These are phyloP conservation scores for Pachyuromys duprasi DNA, from an alignment of 2,797 vertebrate species.

Conservation along the genomic window DNA sequence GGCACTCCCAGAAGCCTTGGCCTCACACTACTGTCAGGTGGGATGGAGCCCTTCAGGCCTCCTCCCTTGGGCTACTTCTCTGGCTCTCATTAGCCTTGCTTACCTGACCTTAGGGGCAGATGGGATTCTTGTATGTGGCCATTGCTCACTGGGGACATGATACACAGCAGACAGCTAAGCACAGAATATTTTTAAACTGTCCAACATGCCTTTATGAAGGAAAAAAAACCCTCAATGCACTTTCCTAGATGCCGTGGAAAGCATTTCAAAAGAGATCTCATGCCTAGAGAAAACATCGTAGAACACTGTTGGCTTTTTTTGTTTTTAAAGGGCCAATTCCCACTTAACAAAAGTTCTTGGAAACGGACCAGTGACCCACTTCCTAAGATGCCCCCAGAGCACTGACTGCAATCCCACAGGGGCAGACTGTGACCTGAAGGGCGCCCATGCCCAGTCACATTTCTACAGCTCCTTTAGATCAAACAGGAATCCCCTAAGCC, in stretches of 20 bases:
- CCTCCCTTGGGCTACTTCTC: neutral
- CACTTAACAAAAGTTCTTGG: constrained; percentile 9
- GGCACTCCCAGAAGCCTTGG: neutral
- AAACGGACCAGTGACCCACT: neutral
- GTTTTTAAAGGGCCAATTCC: constrained; percentile 61
- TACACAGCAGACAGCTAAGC: constrained; percentile 64
- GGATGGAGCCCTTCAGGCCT: neutral
- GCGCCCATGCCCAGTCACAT: neutral
- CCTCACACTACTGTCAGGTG: neutral
- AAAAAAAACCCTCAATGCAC: neutral
- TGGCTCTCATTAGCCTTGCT: neutral
- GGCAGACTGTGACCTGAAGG: neutral
- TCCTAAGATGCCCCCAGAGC: neutral
- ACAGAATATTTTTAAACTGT: constrained; percentile 75
- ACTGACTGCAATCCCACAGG: neutral
- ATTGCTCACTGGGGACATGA: constrained; percentile 23
- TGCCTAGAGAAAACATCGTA: constrained; percentile 30
- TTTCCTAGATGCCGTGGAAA: constrained; percentile 50
- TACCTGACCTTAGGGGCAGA: neutral
- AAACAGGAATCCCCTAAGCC: constrained; percentile 7
- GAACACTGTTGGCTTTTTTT: neutral
- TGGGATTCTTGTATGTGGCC: constrained; percentile 40
- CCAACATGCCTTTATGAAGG: neutral
- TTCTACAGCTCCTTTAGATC: constrained; percentile 18
- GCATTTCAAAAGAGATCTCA: constrained; percentile 62